Conservation (phyloP, 2,797 vertebrate species). For the Myotis findleyi region DNA sequence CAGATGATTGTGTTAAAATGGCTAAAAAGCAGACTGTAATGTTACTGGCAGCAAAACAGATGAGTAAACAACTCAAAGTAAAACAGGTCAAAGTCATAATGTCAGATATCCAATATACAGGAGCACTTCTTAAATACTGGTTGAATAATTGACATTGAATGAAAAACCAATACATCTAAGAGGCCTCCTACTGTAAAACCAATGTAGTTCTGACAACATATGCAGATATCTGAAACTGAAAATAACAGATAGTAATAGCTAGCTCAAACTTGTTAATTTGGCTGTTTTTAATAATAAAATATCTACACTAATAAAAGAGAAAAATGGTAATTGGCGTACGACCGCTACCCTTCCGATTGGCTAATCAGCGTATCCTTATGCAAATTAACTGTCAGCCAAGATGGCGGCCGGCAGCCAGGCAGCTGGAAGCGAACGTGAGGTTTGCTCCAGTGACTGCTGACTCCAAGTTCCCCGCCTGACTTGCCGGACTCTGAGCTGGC, state of each 20-base stretch:
- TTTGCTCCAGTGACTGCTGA: too few species aligned
- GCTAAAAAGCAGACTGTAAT: not conserved
- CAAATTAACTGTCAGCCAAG: too few species aligned
- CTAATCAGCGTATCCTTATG: too few species aligned
- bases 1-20: not conserved
- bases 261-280: not conserved
- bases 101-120: not conserved
- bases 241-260: not conserved
- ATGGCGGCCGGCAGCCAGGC: too few species aligned
- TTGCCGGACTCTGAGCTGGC: too few species aligned
- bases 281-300: slow-evolving; percentile 28
- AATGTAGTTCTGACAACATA: not conserved
- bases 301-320: not conserved
- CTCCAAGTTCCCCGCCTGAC: too few species aligned
- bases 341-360: too few species aligned
- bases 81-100: slow-evolving; percentile 19
- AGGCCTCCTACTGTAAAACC: not conserved
- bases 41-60: not conserved
- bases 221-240: not conserved
- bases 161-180: not conserved
- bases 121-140: not conserved
- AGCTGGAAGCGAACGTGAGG: too few species aligned
- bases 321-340: too few species aligned
- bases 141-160: not conserved
- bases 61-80: not conserved